These are phyloP conservation scores for Peromyscus californicus DNA, from an alignment of 2,113 vertebrate species.

Conservation along the genomic window DNA sequence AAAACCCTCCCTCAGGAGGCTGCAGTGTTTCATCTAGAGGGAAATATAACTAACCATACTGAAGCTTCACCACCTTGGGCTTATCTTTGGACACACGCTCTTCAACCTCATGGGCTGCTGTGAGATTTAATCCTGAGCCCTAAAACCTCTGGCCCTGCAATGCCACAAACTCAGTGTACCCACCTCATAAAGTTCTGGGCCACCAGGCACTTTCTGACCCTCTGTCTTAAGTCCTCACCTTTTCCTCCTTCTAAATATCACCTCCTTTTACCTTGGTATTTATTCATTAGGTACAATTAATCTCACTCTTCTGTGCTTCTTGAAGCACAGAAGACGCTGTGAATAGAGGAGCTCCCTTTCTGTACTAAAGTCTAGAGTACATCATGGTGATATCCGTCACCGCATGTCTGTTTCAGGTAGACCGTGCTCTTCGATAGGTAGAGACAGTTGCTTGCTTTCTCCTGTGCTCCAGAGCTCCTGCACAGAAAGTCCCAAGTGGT, in stretches of 20 bases:
- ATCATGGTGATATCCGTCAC: no score
- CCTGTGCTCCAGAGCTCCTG: background rate
- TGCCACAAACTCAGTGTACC: background rate
- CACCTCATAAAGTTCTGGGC: no score
- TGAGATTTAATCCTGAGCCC: no score
- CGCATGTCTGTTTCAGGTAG: background rate
- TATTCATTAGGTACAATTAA: background rate
- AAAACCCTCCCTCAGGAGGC: background rate
- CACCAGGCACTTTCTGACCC: accelerated
- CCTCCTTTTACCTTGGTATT: background rate
- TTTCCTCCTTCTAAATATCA: background rate
- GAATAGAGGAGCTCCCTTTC: accelerated
- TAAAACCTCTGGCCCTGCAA: background rate
- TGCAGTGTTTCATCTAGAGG: background rate
- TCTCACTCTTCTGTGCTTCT: background rate
- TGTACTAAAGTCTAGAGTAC: background rate
- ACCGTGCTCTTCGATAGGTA: background rate
- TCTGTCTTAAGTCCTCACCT: background rate
- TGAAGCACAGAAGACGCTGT: background rate
- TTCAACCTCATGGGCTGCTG: accelerated
- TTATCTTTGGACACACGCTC: no score
- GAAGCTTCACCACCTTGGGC: background rate
- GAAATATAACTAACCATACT: accelerated
- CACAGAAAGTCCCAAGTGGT: background rate
- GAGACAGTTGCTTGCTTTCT: background rate